Base-by-base conservation (phyloP, 2,797 vertebrate genomes). In the Capromys pilorides region DNA sequence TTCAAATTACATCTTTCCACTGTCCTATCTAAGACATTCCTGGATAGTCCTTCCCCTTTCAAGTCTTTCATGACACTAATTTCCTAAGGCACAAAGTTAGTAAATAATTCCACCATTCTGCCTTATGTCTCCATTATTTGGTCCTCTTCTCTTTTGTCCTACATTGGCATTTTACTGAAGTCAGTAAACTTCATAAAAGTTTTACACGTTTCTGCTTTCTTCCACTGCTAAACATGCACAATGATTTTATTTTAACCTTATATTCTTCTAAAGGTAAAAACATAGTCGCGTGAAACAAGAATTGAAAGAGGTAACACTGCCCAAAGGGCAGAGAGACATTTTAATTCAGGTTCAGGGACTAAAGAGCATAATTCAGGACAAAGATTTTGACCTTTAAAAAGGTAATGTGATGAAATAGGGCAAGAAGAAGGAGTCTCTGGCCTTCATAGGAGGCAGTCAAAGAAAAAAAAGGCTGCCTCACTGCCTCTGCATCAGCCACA, bases 341-440 rank as follows among this genome's bases (percentile, higher is more conserved):
- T 93, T 69, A 71, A 85, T 61, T 91, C 57, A 66, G 13, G 62
- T 62, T 78, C 64, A n/a, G n/a, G 85, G 41, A 93, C 22, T 71
- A 64, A 91, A 51, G 21, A n/a, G 8, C 33, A 71, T 33, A 67
- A 71, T 10, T 92, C 22, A 92, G 57, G n/a, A 84, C 59, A 86
- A 86, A 73, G 33, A 85, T 26, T 87, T 49, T 79, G 33, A 94
- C 67, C 10, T 78, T 24, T 13, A 59, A 62, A 11, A 33, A 67
- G 3, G 1, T 4, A n/a, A 54, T 33, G 33, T 49, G 61, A 45
- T 19, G 9, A 89, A 31, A 36, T 6, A 19, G 1, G 78, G 26
- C 24, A 33, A 51, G 75, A 49, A 0, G 2, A 61, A 16, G 85
- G 26, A 75, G 16, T 66, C 16, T 39, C 62, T 31, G 31, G 2